A percentile compares a stretch with the other conserved stretches of the same genome.
phyloP scores from a whole-genome alignment of 2,113 vertebrate species.

The Pipa parva region DNA sequence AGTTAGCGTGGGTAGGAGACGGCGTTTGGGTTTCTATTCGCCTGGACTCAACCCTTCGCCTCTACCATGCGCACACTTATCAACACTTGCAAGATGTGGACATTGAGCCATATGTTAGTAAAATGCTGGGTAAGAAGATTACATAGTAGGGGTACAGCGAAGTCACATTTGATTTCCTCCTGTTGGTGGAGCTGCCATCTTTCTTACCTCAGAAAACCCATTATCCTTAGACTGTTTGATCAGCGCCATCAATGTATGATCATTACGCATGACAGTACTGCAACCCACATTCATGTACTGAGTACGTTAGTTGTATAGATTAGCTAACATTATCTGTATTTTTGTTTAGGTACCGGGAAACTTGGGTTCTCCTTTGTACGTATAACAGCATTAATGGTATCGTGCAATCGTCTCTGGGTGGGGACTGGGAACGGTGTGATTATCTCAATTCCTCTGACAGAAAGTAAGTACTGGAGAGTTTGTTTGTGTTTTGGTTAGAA shows the following conservation, averaged over 20 bases:
- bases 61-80: slow-evolving; percentile 84
- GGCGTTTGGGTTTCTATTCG: slow-evolving; percentile 90
- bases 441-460: slow-evolving; percentile 86
- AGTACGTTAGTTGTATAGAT: too few relatives aligned
- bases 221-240: too few relatives aligned
- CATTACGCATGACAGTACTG: too few relatives aligned
- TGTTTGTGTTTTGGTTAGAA: too few relatives aligned
- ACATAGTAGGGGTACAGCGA: too few relatives aligned
- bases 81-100: slow-evolving; percentile 89
- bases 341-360: slow-evolving; percentile 79
- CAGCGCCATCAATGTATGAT: too few relatives aligned
- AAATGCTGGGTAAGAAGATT: slow-evolving; percentile 90
- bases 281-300: too few relatives aligned
- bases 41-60: slow-evolving; percentile 82
- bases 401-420: slow-evolving; percentile 85
- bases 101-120: slow-evolving; percentile 90
- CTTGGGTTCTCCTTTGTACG: slow-evolving; percentile 88
- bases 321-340: too few relatives aligned
- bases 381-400: slow-evolving; percentile 88
- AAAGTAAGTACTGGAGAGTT: slow-evolving; percentile 79
- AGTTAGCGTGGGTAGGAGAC: slow-evolving; percentile 83
- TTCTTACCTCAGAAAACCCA: too few relatives aligned
- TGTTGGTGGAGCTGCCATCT: too few relatives aligned
- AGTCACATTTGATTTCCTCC: too few relatives aligned
- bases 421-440: slow-evolving; percentile 90